Conservation (phyloP, 2,888 invertebrate genomes). For the Cremastobaeus sp. region DNA sequence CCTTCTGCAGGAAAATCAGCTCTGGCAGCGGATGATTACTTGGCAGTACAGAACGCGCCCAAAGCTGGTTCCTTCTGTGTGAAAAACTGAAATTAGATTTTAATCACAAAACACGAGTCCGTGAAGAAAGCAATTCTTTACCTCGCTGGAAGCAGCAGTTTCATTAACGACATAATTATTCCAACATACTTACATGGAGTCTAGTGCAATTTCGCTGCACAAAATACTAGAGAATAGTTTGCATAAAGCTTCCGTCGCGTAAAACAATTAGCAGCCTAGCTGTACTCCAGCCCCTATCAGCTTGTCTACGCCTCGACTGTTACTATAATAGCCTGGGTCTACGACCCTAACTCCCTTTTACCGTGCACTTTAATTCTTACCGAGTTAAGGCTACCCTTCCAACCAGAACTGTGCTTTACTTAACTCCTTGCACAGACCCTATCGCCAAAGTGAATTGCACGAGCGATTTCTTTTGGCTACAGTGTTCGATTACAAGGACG, state of each 20-base stretch:
- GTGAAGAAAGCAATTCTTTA: slow-evolving; percentile 9
- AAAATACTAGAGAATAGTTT: slow-evolving; percentile 61
- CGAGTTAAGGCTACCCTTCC: slow-evolving; percentile 70
- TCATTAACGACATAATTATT: slow-evolving; percentile 53
- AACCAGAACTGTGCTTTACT: slow-evolving; percentile 56
- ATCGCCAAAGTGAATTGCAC: slow-evolving; percentile 53
- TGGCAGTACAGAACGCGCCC: too few species aligned
- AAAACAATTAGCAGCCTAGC: slow-evolving; percentile 74
- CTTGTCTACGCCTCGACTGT: slow-evolving; percentile 76
- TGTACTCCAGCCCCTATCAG: slow-evolving; percentile 66
- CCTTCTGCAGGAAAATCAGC: too few species aligned
- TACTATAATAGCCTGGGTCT: slow-evolving; percentile 75
- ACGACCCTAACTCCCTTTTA: slow-evolving; percentile 69
- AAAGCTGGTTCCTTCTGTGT: too few species aligned
- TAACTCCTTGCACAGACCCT: slow-evolving; percentile 55
- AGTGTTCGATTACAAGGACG: slow-evolving; percentile 16
- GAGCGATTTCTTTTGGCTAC: slow-evolving; percentile 48
- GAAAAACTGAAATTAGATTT: slow-evolving; percentile 14
- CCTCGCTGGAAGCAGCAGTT: slow-evolving; percentile 32
- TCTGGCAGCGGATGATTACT: too few species aligned
- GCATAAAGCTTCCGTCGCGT: slow-evolving; percentile 66
- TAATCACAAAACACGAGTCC: slow-evolving; percentile 26
- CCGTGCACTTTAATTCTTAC: slow-evolving; percentile 74
- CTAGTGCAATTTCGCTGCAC: slow-evolving; percentile 53
- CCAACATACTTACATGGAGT: slow-evolving; percentile 38